Conservation (phyloP, 1,140 invertebrate species). For the Drosophila mauritiana region DNA sequence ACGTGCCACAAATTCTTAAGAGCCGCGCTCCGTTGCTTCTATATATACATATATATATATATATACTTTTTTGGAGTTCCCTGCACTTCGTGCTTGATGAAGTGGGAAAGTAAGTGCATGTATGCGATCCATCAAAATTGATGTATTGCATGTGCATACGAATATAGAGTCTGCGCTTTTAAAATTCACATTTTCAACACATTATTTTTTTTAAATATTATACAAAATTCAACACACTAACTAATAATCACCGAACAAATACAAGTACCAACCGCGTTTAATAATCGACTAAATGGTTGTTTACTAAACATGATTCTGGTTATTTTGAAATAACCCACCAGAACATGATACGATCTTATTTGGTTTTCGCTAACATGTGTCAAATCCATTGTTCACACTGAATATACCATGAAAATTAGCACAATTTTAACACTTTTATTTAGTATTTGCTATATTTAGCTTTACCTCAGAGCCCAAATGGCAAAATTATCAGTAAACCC, state of each 20-base stretch:
- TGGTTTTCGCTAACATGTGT: background rate
- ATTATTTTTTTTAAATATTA: no score
- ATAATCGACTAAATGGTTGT: background rate
- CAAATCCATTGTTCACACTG: background rate
- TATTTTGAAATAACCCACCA: background rate
- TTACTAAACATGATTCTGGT: background rate
- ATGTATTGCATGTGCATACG: constrained; percentile 12
- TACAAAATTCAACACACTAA: no score
- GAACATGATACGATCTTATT: background rate
- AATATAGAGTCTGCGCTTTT: background rate
- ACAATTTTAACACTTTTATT: background rate
- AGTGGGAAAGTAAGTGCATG: constrained; percentile 41
- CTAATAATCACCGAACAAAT: background rate
- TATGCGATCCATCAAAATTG: constrained; percentile 28
- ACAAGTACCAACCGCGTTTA: background rate
- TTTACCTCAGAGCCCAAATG: background rate
- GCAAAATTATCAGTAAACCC: background rate
- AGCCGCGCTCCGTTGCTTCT: constrained; percentile 7
- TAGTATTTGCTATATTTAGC: background rate
- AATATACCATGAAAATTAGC: background rate
- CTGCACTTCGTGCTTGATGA: constrained; percentile 32
- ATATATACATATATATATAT: background rate
- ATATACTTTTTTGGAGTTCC: constrained; percentile 5
- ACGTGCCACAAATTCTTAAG: constrained; percentile 29
- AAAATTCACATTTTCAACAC: background rate